Conservation (phyloP, 2,888 invertebrate genomes). For the Trichopria drosophilae region DNA sequence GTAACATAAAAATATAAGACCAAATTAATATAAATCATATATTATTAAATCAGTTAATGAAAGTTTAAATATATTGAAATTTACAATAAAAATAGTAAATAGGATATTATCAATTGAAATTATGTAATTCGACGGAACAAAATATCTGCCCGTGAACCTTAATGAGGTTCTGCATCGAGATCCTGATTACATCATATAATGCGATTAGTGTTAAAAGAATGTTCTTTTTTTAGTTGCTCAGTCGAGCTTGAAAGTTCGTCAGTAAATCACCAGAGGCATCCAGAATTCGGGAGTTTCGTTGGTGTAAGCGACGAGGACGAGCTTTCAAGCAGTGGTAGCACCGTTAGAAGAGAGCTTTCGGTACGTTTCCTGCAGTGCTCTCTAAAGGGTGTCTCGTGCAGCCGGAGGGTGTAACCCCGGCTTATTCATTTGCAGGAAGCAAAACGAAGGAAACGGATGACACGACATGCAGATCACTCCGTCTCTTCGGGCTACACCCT, state of each 20-base stretch:
- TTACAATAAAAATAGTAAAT: too few relatives aligned
- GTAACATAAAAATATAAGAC: too few relatives aligned
- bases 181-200: too few relatives aligned
- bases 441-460: constrained; percentile 51
- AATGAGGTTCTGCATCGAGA: too few relatives aligned
- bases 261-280: constrained; percentile 47
- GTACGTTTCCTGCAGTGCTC: constrained; percentile 32
- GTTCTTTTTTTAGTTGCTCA: too few relatives aligned
- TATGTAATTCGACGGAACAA: too few relatives aligned
- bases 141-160: too few relatives aligned
- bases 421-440: constrained; percentile 56
- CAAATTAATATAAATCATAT: too few relatives aligned
- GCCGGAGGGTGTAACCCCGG: constrained; percentile 53
- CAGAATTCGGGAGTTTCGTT: constrained; percentile 34
- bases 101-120: too few relatives aligned
- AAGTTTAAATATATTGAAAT: too few relatives aligned
- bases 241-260: constrained; percentile 36
- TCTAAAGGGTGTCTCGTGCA: constrained; percentile 50
- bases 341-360: constrained; percentile 40
- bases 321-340: constrained; percentile 44
- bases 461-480: constrained; percentile 42
- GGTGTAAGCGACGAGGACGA: constrained; percentile 38
- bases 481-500: not conserved
- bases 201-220: too few relatives aligned
- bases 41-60: too few relatives aligned